Evolutionary conservation across 2,888 invertebrate genomes (phyloP), one percentile per base, ranked within the genome.

Genomic region (Ptychoptera contaminata): DNA sequence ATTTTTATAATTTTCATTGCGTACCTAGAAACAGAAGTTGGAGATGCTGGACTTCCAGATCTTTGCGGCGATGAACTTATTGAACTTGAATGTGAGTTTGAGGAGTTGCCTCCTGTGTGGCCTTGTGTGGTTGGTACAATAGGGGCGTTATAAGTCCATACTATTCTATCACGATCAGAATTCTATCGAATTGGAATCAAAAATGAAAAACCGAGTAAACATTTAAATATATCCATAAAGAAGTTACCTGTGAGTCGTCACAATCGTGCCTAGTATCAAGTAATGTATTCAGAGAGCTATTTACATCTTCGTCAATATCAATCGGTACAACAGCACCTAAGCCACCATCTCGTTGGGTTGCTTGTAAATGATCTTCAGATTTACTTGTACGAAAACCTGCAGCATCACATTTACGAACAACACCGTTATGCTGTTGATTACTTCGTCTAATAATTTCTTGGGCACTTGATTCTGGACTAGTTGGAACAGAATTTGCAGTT

Each of bases 91-190:
- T 64, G 63, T 45, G 65, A 65, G 57, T 62, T 60, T 53, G 50
- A 52, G 36, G 52, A 50, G 34, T 48, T 43, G 34, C 16, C 42
- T 29, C 46, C 48, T 48, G 48, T 40, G 47, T 50, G 32, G 60
- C 34, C 34, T 31, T 40, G 14, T 8, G 72, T 50, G 72, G 73
- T 53, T 72, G 74, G 56, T 73, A 16, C 34, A 12, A 42, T 14
- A n/a, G 88, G 87, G 47, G 88, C 87, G 70, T 88, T 90, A 71
- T 86, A 88, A 43, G 88, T 88, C 88, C 88, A 88, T 43, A 88
- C 86, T 60, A 88, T 86, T 55, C 87, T 76, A 63, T 66, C 66
- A 47, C 61, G 61, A 56, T 61, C 61, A 43, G 62, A 65, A 51
- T 58, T 60, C 64, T 66, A 48, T 30, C 37, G 35, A 15, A 43